Evolutionary conservation across 2,113 vertebrate species (phyloP), one percentile per base, ranked within the genome.

Genomic region (Merops nubicus): DNA sequence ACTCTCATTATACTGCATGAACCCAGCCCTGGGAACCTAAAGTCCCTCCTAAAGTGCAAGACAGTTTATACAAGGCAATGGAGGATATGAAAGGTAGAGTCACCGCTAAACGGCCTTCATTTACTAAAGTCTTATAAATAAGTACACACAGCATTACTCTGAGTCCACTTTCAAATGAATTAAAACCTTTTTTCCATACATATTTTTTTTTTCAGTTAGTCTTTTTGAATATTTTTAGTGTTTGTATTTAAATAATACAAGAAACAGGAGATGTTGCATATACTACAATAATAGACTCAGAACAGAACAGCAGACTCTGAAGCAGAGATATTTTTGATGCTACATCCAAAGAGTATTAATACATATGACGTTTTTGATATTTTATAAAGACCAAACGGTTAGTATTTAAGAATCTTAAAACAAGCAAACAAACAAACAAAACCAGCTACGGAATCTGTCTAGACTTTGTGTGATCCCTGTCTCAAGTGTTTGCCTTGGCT

Each of bases 171-270:
- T 92, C 54, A 86, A 83, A 85, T 76, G 31, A 72, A 50, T 62
- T 88, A 33, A 38, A 79, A 94, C 4, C 5, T 3, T 40, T 73
- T 69, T 91, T 95, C 57, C 51, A 92, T 60, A 25, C 5, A 15
- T 13, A 7, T 38, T 73, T 93, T 94, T 93, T 94, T 93, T 93
- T 95, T 77, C 67, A 73, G 26, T 68, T 85, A 76, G 16, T 63
- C n/a, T 73, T 93, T 79, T 13, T 33, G 6, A 85, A 69, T 80
- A 15, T 34, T 91, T 92, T 89, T 57, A 63, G 56, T 82, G 22
- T 33, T 94, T 67, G 8, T 38, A 73, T 93, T 89, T 88, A 88
- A 85, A 85, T 69, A 81, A 60, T 57, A 22, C 72, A 80, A n/a
- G 47, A 96, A 94, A 80, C 8, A 77, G 47, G 69, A 86, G 11